A percentile compares a stretch with the other conserved stretches of the same genome.
Conservation (phyloP, 2,888 invertebrate genomes). For the Prosopocoilus inquinatus region DNA sequence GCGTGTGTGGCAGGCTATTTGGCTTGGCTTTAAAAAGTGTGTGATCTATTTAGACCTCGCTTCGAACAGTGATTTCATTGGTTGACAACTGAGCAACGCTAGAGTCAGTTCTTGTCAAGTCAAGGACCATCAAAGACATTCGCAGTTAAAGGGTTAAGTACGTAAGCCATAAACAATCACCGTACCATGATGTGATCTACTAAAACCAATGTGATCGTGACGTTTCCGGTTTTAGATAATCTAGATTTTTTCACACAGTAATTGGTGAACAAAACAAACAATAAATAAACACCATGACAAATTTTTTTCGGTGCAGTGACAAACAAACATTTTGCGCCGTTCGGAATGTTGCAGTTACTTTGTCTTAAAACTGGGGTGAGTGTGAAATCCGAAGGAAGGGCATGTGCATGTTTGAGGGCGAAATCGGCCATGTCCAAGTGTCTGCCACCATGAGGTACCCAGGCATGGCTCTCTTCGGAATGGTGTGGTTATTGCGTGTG, state of each 20-base stretch:
- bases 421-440: constrained; percentile 19
- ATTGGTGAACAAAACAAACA: not conserved
- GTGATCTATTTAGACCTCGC: too few relatives aligned
- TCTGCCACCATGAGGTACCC: constrained; percentile 28
- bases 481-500: constrained; percentile 80
- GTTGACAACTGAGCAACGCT: too few relatives aligned
- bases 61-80: too few relatives aligned
- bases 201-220: too few relatives aligned
- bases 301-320: not conserved
- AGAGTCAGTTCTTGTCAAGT: too few relatives aligned
- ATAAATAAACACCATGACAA: not conserved
- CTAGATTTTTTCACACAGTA: not conserved
- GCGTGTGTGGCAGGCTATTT: too few relatives aligned
- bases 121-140: too few relatives aligned
- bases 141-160: too few relatives aligned
- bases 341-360: too few relatives aligned
- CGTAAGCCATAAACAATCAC: too few relatives aligned
- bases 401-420: constrained; percentile 17
- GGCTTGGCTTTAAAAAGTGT: too few relatives aligned
- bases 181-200: not conserved
- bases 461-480: constrained; percentile 83
- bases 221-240: not conserved
- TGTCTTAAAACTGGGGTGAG: too few relatives aligned
- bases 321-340: not conserved
- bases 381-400: constrained; percentile 1